Conservation (phyloP, 2,888 invertebrate species). For the Subacronicta megacephala region DNA sequence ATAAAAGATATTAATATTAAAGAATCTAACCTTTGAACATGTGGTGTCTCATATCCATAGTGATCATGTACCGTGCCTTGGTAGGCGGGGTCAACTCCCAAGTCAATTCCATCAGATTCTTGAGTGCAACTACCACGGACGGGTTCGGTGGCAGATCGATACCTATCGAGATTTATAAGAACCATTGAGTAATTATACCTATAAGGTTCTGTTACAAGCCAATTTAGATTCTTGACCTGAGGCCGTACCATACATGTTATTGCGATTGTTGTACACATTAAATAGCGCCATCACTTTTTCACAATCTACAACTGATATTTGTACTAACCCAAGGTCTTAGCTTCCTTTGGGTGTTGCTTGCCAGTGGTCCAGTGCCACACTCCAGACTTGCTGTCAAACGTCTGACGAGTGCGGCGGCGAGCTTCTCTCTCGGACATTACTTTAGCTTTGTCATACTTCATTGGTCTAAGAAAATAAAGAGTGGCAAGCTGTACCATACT, state of each 20-base stretch:
- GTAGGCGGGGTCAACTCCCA: conserved; percentile 80
- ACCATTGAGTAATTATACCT: neutral
- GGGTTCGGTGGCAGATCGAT: conserved; percentile 79
- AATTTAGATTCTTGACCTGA: too few species aligned
- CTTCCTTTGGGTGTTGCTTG: conserved; percentile 80
- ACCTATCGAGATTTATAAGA: conserved; percentile 63
- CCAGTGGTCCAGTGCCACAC: conserved; percentile 80
- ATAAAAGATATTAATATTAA: too few species aligned
- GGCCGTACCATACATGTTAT: too few species aligned
- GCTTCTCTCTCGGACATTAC: conserved; percentile 72
- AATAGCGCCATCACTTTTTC: too few species aligned
- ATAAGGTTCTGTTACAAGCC: too few species aligned
- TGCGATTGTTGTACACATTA: too few species aligned
- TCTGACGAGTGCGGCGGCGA: conserved; percentile 80
- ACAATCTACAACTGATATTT: too few species aligned
- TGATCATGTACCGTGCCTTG: conserved; percentile 81
- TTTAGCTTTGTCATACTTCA: conserved; percentile 77
- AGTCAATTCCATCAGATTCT: conserved; percentile 77
- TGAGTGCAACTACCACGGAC: conserved; percentile 73
- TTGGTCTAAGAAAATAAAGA: conserved; percentile 67
- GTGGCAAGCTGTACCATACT: too few species aligned
- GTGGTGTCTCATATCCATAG: conserved; percentile 86
- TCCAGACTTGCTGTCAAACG: conserved; percentile 73
- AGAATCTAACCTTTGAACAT: conserved; percentile 84
- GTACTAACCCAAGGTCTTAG: conserved; percentile 81